A percentile compares a stretch with the other conserved stretches of the same genome.
phyloP scores from a whole-genome alignment of 1,140 invertebrate genomes.

The Eufriesea mexicana region DNA sequence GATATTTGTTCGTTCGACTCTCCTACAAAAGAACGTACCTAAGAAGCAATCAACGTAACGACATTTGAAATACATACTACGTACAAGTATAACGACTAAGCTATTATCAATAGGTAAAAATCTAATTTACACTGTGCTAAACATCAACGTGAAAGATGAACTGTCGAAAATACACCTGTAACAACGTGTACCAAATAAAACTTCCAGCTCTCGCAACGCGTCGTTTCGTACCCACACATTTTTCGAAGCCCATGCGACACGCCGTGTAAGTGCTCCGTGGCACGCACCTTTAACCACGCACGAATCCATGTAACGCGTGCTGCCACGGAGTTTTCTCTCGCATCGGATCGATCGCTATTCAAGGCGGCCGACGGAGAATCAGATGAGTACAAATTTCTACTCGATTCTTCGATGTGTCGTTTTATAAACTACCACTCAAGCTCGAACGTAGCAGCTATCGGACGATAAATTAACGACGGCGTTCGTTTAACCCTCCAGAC shows the following conservation, averaged over 20 bases:
- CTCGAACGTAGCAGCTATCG: constrained; percentile 14
- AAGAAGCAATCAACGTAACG: no score
- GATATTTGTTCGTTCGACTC: no score
- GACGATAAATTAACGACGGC: constrained; percentile 46
- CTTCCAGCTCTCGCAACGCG: no score
- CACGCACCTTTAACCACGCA: neutral
- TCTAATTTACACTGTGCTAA: no score
- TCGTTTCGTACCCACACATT: no score
- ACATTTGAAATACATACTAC: no score
- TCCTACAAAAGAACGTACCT: no score
- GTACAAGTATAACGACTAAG: no score
- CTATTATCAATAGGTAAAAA: no score
- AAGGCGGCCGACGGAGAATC: neutral
- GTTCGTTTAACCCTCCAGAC: neutral
- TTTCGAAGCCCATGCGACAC: neutral
- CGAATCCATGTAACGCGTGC: neutral
- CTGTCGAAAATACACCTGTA: no score
- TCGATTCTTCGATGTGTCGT: neutral
- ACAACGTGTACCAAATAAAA: no score
- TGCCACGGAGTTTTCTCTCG: neutral
- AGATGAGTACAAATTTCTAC: constrained; percentile 12
- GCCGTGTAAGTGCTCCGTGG: neutral
- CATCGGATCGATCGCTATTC: neutral
- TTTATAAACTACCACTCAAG: constrained; percentile 6
- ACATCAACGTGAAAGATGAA: no score